Evolutionary conservation across 2,888 invertebrate genomes (phyloP).

Genomic region (Pseudoips prasinana): DNA sequence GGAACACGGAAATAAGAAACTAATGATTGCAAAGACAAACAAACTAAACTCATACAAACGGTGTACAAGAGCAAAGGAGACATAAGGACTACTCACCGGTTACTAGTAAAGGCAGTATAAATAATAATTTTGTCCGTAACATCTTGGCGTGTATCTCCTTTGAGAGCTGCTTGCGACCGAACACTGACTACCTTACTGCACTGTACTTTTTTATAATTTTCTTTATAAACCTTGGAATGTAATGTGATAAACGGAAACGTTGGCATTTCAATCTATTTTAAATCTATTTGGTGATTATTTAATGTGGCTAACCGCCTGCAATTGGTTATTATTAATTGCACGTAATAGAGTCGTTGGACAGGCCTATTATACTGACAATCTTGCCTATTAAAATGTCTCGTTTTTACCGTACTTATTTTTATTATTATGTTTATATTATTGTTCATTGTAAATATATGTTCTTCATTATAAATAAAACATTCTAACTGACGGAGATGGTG

Average conservation of each 20-base stretch:
- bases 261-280: conserved; percentile 20
- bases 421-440: no score
- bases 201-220: neutral
- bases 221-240: conserved; percentile 13
- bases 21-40: conserved; percentile 6
- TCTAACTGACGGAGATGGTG: no score
- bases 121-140: conserved; percentile 32
- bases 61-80: conserved; percentile 8
- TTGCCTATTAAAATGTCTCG: no score
- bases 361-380: no score
- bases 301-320: conserved; percentile 11
- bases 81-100: conserved; percentile 45
- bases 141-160: conserved; percentile 11
- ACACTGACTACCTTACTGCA: conserved; percentile 11
- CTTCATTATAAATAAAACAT: no score
- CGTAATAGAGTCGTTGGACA: no score
- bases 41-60: conserved; percentile 4
- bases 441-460: no score
- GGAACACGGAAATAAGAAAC: conserved; percentile 11
- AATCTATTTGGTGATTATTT: conserved; percentile 14
- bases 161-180: conserved; percentile 5
- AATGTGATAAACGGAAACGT: conserved; percentile 11
- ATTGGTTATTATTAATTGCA: neutral
- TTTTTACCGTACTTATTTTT: no score
- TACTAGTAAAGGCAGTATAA: conserved; percentile 35